A percentile compares a stretch with the other conserved stretches of the same genome.
Conservation (phyloP, 2,113 vertebrate species). For the Aepyceros melampus region DNA sequence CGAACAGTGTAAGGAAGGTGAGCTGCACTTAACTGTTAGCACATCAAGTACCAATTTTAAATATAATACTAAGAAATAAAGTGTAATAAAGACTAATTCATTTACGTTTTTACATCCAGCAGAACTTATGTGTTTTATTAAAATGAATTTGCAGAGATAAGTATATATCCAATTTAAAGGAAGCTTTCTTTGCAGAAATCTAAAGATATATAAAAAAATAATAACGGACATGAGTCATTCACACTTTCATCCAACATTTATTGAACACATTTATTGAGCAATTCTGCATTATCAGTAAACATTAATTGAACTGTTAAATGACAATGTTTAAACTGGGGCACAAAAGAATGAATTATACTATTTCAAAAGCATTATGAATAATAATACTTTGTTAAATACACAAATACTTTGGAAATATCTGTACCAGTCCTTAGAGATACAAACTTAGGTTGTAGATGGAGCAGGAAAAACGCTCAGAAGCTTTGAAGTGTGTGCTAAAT, state of each 20-base stretch:
- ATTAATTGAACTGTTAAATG: conserved; percentile 9
- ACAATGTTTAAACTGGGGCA: background rate
- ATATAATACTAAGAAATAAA: background rate
- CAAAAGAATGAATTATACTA: background rate
- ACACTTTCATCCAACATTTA: background rate
- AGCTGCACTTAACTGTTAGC: conserved; percentile 1
- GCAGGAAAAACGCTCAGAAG: background rate
- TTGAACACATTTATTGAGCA: background rate
- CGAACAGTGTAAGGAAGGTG: background rate
- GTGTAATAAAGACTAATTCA: conserved; percentile 33
- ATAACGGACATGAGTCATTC: conserved; percentile 29
- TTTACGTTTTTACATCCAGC: background rate
- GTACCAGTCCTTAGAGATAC: background rate
- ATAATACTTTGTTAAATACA: background rate
- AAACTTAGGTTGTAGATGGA: background rate
- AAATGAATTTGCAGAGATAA: conserved; percentile 29
- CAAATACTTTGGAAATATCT: background rate
- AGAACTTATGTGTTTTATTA: conserved; percentile 21
- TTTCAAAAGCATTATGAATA: background rate
- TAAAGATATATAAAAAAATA: conserved; percentile 24
- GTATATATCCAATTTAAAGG: conserved; percentile 4
- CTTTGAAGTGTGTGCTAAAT: background rate
- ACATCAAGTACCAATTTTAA: conserved; percentile 42
- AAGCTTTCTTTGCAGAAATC: conserved; percentile 28
- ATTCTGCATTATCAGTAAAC: background rate